Conservation (phyloP, 2,797 vertebrate genomes). For the Enteromius treurensis region DNA sequence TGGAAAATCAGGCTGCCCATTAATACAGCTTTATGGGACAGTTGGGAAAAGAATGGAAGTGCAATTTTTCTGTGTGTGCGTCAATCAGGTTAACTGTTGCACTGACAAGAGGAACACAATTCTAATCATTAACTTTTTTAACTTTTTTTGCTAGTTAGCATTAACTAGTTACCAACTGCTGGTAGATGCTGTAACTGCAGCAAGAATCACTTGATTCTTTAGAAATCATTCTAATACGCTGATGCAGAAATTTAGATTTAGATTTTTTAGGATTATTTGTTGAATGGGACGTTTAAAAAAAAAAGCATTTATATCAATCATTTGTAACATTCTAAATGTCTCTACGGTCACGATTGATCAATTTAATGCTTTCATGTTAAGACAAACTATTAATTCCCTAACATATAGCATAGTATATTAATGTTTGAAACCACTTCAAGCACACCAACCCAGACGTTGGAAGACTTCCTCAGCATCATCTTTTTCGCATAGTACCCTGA, state of each 20-base stretch:
- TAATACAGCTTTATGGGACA: slow-evolving; percentile 17
- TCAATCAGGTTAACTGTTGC: slow-evolving; percentile 14
- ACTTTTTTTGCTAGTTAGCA: background rate
- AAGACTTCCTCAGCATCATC: slow-evolving; percentile 58
- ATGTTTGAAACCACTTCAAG: background rate
- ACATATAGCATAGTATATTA: slow-evolving; percentile 5
- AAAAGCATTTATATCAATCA: background rate
- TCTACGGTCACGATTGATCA: background rate
- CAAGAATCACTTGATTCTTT: background rate
- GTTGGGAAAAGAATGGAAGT: slow-evolving; percentile 1
- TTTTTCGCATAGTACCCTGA: slow-evolving; percentile 64
- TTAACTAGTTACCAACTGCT: background rate
- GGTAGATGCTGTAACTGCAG: background rate
- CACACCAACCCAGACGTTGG: slow-evolving; percentile 67
- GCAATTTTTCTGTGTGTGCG: slow-evolving; percentile 15
- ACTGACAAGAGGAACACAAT: background rate
- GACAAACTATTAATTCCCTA: background rate
- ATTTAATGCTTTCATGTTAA: background rate
- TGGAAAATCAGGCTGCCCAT: slow-evolving; percentile 46
- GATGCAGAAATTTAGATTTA: background rate
- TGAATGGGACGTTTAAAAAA: background rate
- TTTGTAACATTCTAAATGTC: background rate
- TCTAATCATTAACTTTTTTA: background rate
- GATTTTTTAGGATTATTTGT: background rate
- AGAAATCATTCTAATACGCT: background rate